Base-by-base conservation (phyloP, 2,888 invertebrate species). In the Parasteatoda lunata region DNA sequence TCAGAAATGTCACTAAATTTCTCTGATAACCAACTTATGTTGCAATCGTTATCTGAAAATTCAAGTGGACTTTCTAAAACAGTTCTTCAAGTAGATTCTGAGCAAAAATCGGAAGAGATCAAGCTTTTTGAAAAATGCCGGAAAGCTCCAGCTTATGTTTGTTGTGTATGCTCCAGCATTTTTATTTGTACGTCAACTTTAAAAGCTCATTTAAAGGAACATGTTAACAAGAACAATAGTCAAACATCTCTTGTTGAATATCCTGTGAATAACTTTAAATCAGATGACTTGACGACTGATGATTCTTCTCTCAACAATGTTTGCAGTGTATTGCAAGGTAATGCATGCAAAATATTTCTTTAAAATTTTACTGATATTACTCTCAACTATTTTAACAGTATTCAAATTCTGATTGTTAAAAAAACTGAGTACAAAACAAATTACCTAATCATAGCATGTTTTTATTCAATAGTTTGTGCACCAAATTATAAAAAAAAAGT, bases 91-190 rank as follows among this genome's bases (percentile, higher is more conserved):
- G 5, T 73, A 11, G 8, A 69, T 48, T 15, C 51, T 45, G 85
- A 85, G 48, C 54, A 15, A 13, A 80, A 76, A 54, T 76, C 85
- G 5, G 85, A 69, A 11, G 85, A 85, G 54, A 77, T 69, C 5
- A 77, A 85, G 51, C 45, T 85, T 30, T 85, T 85, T 66, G 80
- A 85, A 52, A 80, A 80, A 13, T 85, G 85, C n/a, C 69, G 45
- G 3, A 54, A 72, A 66, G 77, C 85, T n/a, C 85, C 85, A 48
- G 88, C 84, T 0, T 88, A 84, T 80, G 84, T 88, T 0, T 88
- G 88, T 15, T 88, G 80, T 84, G 80, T 88, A 15, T 88, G 88
- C 15, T 77, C 79, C n/a, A 51, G 65, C 2, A 88, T 88, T 76
- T 88, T 68, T 72, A 73, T 88, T 59, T 77, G 84, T 49, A 49